Base-by-base conservation (phyloP, 37 sponge, comb jelly and placozoan genomes). In the Spongilla lacustris region DNA sequence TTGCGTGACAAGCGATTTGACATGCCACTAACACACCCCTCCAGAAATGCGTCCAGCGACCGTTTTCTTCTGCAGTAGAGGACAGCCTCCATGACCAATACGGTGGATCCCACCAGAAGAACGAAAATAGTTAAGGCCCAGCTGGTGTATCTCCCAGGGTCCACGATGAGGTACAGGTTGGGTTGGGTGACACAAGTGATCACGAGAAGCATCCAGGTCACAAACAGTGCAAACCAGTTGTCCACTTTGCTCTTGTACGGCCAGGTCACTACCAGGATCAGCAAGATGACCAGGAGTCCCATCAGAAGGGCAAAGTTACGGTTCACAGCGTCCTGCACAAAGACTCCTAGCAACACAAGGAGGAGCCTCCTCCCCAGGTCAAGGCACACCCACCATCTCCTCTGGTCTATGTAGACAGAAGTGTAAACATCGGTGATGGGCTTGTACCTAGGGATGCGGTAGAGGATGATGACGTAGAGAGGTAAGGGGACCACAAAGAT, bases 371-470 rank as follows among this genome's bases (percentile, higher is more conserved):
- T 66, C 1, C 50, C 19, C 4, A 93, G 50, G 50, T 80, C 83
- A 28, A 70, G 38, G 19, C 66, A 67, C 24, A 89, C 87, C 93
- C 93, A 93, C 89, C 81, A 89, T 31, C 87, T 67, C 4, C 78
- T 78, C 0, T 41, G 36, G 73, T 93, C 90, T 22, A 67, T 89
- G 66, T 89, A 93, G 25, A 73, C 38, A 50, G 79, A 58, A 23
- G 83, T 73, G 75, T 89, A 89, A 28, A 89, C 90, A 46, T 93
- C 93, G 14, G 87, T 77, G 67, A 93, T 66, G 13, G 93, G 93
- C 38, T 93, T 93, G 36, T 82, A 79, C 67, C 41, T 74, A 28
- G 93, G 80, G 36, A 83, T 58, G 23, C 71, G 68, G 19, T 75
- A 67, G 12, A 82, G 71, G 19, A 86, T 49, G 23, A 70, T 17